Evolutionary conservation across 2,797 vertebrate species (phyloP).

Genomic region (Xenopus petersii): DNA sequence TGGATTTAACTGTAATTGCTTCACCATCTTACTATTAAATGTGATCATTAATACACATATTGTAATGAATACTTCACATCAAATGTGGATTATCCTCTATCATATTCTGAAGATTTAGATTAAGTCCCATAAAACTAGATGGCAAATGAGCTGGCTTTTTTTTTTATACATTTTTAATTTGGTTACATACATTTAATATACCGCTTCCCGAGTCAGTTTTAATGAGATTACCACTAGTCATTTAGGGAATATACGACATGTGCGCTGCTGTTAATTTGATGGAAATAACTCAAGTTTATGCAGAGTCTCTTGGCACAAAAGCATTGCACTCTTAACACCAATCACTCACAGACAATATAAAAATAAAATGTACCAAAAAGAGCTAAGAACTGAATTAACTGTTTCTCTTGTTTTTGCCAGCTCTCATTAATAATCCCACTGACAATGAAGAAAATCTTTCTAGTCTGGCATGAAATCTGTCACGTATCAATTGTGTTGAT

Average conservation of each 20-base stretch:
- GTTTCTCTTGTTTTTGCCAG: background rate
- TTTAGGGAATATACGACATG: background rate
- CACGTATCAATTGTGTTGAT: background rate
- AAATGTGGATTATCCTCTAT: background rate
- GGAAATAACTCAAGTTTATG: constrained; percentile 1
- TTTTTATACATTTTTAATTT: background rate
- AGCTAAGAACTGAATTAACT: background rate
- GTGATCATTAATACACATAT: background rate
- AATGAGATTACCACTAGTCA: constrained; percentile 4
- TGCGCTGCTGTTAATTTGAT: background rate
- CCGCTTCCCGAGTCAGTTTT: background rate
- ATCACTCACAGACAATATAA: background rate
- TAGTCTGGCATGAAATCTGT: background rate
- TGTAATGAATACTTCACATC: constrained; percentile 1
- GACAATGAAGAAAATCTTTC: background rate
- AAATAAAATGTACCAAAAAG: background rate
- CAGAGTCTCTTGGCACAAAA: background rate
- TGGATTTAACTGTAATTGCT: no score
- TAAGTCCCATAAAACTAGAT: background rate
- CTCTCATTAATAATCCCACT: background rate
- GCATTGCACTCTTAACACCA: background rate
- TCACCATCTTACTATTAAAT: no score
- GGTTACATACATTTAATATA: background rate
- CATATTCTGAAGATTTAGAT: constrained; percentile 1
- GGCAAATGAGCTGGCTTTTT: background rate